Base-by-base conservation (phyloP, 1,140 invertebrate genomes). In the Plodia interpunctella region DNA sequence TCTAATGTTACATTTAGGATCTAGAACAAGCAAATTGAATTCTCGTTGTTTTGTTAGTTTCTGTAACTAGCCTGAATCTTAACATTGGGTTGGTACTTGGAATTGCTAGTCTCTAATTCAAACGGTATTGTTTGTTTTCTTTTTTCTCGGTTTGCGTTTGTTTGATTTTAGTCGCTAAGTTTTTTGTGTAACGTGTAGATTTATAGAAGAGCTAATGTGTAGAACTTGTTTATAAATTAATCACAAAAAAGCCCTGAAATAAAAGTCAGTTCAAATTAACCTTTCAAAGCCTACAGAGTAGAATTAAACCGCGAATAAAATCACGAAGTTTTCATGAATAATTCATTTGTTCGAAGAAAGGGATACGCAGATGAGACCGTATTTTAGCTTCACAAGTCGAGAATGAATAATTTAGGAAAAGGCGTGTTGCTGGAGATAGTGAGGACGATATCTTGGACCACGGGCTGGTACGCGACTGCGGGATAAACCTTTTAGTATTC, bases 371-470 rank as follows among this genome's bases (percentile, higher is more conserved):
- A 80, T 78, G 74, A 78, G 74, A 64, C 51, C 70, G 70, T 80
- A 74, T 77, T 83, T 80, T 72, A 73, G 69, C 71, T 75, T 57
- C 68, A 73, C 68, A 67, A 76, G 70, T 62, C 60, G 60, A 63
- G 68, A 72, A 65, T 86, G 74, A 80, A 83, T 82, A 80, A 80
- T 76, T 82, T 80, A 79, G 65, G 61, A 54, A 63, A 35, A 52
- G 10, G 18, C 32, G 13, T 38, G 32, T 55, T 17, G 35, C 6
- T 49, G 55, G 19, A n/a, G 35, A 56, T 56, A 44, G 55, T 38
- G 35, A 3, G 32, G 8, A 9, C 32, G 32, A 35, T 35, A 35
- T 35, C 32, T 2, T 10, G 13, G 13, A 35, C 21, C 32, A 35
- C 9, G 8, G 8, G 32, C 13, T 35, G 8, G 13, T 35, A 35